phyloP scores from a whole-genome alignment of 2,888 invertebrate species.

The Brachylomia viminalis region DNA sequence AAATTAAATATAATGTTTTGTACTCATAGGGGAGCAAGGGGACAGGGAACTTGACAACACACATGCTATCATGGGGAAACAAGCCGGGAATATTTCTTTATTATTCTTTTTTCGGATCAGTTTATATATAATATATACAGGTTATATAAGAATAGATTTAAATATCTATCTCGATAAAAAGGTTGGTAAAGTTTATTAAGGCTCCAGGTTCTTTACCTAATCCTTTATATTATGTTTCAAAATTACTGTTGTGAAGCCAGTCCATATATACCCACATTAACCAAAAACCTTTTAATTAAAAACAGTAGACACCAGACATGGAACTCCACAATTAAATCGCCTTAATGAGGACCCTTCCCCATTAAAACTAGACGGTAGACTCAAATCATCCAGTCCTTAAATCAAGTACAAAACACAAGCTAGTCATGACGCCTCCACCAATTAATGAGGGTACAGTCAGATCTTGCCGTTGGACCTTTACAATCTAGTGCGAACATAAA shows the following conservation, averaged over 20 bases:
- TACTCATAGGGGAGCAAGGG: background rate
- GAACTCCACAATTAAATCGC: slow-evolving; percentile 31
- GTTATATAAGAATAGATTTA: background rate
- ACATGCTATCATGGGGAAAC: background rate
- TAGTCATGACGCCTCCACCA: slow-evolving; percentile 76
- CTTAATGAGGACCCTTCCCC: slow-evolving; percentile 37
- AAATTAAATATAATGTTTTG: slow-evolving; percentile 15
- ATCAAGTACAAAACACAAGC: slow-evolving; percentile 77
- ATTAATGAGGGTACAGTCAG: slow-evolving; percentile 84
- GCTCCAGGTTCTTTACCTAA: background rate
- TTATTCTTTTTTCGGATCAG: background rate
- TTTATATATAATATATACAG: no score
- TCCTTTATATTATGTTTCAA: background rate
- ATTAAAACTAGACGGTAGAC: slow-evolving; percentile 52
- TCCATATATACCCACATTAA: slow-evolving; percentile 8
- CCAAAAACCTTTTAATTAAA: slow-evolving; percentile 45
- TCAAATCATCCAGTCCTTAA: slow-evolving; percentile 65
- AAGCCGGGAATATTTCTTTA: background rate
- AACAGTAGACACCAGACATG: slow-evolving; percentile 40
- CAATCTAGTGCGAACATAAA: slow-evolving; percentile 89
- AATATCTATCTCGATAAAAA: background rate
- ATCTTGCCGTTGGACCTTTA: slow-evolving; percentile 81
- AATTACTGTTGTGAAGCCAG: background rate
- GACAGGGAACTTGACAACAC: background rate
- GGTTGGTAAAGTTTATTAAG: background rate